phyloP scores from a whole-genome alignment of 1,140 invertebrate genomes.

The Hypsibius dujardini region DNA sequence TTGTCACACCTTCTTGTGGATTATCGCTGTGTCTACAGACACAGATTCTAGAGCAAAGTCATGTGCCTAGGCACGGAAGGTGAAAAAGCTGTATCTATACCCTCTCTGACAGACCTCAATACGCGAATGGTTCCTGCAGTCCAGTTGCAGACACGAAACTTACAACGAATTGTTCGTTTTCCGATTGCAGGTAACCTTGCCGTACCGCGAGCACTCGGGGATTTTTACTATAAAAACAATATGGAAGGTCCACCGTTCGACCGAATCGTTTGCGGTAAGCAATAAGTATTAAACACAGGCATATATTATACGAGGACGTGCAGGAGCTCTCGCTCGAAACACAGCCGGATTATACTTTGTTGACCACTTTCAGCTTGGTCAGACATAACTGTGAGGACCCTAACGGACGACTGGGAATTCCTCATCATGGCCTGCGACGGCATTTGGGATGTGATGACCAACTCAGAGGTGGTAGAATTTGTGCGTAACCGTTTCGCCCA shows the following conservation, averaged over 20 bases:
- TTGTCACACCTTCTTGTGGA: too few relatives aligned
- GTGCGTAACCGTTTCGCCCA: conserved; percentile 58
- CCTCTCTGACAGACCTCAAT: too few relatives aligned
- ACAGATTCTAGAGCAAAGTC: too few relatives aligned
- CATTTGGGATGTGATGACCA: conserved; percentile 89
- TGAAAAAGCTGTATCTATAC: too few relatives aligned
- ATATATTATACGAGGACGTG: background rate
- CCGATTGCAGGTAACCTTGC: conserved; percentile 77
- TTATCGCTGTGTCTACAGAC: too few relatives aligned
- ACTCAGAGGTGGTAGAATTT: conserved; percentile 84
- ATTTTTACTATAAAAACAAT: conserved; percentile 80
- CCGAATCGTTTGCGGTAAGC: conserved; percentile 46
- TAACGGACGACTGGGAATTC: conserved; percentile 87
- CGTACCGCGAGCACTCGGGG: conserved; percentile 83
- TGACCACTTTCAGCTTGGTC: conserved; percentile 57
- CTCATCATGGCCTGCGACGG: conserved; percentile 96
- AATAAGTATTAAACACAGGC: background rate
- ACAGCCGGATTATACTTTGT: too few relatives aligned
- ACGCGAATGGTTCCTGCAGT: too few relatives aligned
- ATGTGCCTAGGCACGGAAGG: too few relatives aligned
- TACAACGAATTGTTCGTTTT: too few relatives aligned
- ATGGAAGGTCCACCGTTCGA: conserved; percentile 66
- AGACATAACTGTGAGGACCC: conserved; percentile 59
- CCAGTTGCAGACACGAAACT: too few relatives aligned
- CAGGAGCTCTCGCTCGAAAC: background rate